Evolutionary conservation across 2,797 vertebrate species (phyloP), one percentile per base, ranked within the genome.

Genomic region (Semotilus atromaculatus): DNA sequence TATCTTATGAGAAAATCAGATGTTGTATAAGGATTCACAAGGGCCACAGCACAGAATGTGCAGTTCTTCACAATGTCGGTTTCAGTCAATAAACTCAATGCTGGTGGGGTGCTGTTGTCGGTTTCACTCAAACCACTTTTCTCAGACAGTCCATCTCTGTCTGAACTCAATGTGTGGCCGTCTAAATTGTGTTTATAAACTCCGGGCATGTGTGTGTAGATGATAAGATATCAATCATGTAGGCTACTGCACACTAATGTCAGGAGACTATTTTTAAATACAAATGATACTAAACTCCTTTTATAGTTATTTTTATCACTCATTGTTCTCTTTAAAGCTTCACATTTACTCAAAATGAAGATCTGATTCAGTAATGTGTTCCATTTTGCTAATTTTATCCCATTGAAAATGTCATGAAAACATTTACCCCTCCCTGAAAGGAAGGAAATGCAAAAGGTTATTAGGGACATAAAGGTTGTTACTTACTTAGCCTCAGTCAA

Each of bases 351-450:
- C 62, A 53, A 31, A 51, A 2, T 7, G 67, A 29, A 7, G n/a
- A 70, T 38, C 53, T 72, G 36, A 26, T 55, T n/a, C 4, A 74
- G 11, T 48, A 45, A 45, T 16, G 45, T 45, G 13, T 45, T 45
- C 0, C 7, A 5, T 76, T n/a, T 29, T 16, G 43, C 81, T 75
- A 53, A 83, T 13, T 67, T 53, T 53, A 66, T 83, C 72, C 60
- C 34, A n/a, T 7, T 68, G 34, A 43, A 68, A 83, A 83, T 77
- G 73, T 68, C 60, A 76, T 67, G 72, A 53, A 74, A 74, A 64
- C 43, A 74, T 34, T 23, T 21, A 51, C 21, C 34, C 45, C 72
- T 67, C 10, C 72, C n/a, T 40, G 26, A 76, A 68, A 29, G 45
- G 34, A 83, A 76, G 62, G 73, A 76, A 76, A 51, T 29, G 36